A percentile compares a stretch with the other conserved stretches of the same genome.
phyloP scores from a whole-genome alignment of 2,888 invertebrate species.

The Alviniconcha strummeri region DNA sequence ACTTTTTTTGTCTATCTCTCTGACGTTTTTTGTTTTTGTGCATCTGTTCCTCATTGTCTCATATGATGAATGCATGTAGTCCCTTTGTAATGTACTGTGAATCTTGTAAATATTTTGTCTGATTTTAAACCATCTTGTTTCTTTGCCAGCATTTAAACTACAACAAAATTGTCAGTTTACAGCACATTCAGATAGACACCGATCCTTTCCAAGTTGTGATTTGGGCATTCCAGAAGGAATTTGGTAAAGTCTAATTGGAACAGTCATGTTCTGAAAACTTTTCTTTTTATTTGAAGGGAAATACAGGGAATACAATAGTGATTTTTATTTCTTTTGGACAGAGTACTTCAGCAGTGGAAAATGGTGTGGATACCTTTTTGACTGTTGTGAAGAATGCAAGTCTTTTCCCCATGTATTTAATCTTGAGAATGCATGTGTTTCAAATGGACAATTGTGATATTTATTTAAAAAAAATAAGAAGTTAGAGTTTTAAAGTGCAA shows the following conservation, averaged over 20 bases:
- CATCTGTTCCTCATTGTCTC: too few species aligned
- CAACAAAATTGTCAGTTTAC: too few species aligned
- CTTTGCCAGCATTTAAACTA: too few species aligned
- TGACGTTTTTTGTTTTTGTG: neutral
- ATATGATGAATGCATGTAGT: too few species aligned
- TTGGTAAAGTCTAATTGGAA: neutral
- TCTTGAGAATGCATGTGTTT: neutral
- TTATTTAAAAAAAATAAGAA: neutral
- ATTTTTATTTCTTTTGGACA: too few species aligned
- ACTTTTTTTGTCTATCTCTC: neutral
- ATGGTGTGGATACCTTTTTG: too few species aligned
- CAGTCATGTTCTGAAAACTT: neutral
- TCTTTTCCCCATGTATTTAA: too few species aligned
- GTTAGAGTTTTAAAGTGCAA: constrained; percentile 10
- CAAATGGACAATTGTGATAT: constrained; percentile 9
- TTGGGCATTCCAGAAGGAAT: neutral
- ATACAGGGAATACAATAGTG: too few species aligned
- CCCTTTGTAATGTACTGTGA: neutral
- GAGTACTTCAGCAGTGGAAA: too few species aligned
- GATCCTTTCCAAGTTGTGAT: neutral
- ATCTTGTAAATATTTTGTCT: neutral
- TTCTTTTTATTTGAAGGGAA: too few species aligned
- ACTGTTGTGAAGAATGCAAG: too few species aligned
- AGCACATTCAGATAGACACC: too few species aligned
- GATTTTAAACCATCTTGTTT: neutral